Evolutionary conservation across 2,888 invertebrate genomes (phyloP).

Genomic region (Galeruca laticollis): DNA sequence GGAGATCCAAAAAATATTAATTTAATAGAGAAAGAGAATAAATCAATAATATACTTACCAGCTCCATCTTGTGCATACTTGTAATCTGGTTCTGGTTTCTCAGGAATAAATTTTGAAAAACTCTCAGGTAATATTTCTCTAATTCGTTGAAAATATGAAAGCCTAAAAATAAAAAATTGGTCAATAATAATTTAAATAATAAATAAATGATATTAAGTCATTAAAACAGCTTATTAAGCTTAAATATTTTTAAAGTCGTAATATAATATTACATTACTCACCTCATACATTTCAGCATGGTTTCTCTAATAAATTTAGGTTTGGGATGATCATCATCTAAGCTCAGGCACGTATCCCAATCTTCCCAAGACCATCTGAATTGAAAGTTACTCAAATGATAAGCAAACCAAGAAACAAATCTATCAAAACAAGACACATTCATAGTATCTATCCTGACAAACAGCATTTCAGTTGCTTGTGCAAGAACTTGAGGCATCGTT

Average conservation of each 20-base stretch:
- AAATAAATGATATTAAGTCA: conserved; percentile 17
- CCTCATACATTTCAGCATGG: conserved; percentile 91
- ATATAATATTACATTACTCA: conserved; percentile 61
- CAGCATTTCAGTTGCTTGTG: conserved; percentile 97
- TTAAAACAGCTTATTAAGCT: too few relatives aligned
- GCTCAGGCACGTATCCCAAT: conserved; percentile 90
- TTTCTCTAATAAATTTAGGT: conserved; percentile 94
- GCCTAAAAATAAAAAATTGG: conserved; percentile 67
- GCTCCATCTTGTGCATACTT: conserved; percentile 93
- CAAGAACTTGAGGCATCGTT: conserved; percentile 96
- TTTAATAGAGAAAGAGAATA: background rate
- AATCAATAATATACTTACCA: conserved; percentile 71
- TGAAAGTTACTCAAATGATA: conserved; percentile 99
- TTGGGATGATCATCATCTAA: conserved; percentile 91
- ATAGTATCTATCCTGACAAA: conserved; percentile 96
- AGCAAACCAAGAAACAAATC: conserved; percentile 97
- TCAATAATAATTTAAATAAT: conserved; percentile 27
- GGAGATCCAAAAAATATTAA: background rate
- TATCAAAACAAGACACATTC: conserved; percentile 97
- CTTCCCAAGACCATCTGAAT: conserved; percentile 99
- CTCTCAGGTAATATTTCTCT: conserved; percentile 91
- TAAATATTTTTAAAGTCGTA: conserved; percentile 10
- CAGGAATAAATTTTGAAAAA: conserved; percentile 87
- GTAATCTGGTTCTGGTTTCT: conserved; percentile 86
- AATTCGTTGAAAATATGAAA: conserved; percentile 95